Evolutionary conservation across 2,888 invertebrate species (phyloP).

Genomic region (Melanostoma scalare): DNA sequence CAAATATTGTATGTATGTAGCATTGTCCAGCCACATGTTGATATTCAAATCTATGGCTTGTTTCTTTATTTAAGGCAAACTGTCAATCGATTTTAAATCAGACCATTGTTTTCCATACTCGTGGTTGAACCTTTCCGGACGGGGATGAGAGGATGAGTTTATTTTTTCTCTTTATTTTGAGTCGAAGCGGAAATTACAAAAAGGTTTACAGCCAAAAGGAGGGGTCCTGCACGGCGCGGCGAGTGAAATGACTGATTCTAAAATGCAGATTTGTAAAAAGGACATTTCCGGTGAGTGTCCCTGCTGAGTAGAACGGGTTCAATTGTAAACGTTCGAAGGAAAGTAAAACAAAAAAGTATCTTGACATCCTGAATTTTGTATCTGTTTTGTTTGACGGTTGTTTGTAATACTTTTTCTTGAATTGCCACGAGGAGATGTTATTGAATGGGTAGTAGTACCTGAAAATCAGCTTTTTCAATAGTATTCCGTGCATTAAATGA

Average conservation of each 20-base stretch:
- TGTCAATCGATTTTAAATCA: conserved; percentile 73
- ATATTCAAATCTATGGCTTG: conserved; percentile 64
- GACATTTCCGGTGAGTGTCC: conserved; percentile 73
- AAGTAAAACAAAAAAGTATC: conserved; percentile 15
- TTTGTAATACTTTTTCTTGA: conserved; percentile 38
- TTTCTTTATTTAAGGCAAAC: conserved; percentile 70
- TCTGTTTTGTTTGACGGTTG: conserved; percentile 37
- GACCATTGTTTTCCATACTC: conserved; percentile 63
- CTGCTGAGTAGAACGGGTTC: conserved; percentile 46
- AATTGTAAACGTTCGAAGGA: conserved; percentile 31
- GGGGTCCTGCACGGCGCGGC: conserved; percentile 24
- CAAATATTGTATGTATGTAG: conserved; percentile 8
- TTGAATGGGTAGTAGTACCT: too few relatives aligned
- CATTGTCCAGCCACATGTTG: conserved; percentile 73
- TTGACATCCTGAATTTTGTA: conserved; percentile 60
- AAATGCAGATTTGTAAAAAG: conserved; percentile 71
- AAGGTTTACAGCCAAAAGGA: conserved; percentile 55
- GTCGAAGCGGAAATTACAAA: conserved; percentile 71
- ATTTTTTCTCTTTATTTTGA: conserved; percentile 59
- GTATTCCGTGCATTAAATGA: too few relatives aligned
- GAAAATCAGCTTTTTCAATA: too few relatives aligned
- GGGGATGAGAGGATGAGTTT: background rate
- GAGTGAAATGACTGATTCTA: conserved; percentile 65
- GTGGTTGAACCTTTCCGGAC: conserved; percentile 58
- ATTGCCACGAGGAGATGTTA: conserved; percentile 24